These are phyloP conservation scores for Lepidostoma basale DNA, from an alignment of 1,140 invertebrate genomes.

Conservation along the genomic window DNA sequence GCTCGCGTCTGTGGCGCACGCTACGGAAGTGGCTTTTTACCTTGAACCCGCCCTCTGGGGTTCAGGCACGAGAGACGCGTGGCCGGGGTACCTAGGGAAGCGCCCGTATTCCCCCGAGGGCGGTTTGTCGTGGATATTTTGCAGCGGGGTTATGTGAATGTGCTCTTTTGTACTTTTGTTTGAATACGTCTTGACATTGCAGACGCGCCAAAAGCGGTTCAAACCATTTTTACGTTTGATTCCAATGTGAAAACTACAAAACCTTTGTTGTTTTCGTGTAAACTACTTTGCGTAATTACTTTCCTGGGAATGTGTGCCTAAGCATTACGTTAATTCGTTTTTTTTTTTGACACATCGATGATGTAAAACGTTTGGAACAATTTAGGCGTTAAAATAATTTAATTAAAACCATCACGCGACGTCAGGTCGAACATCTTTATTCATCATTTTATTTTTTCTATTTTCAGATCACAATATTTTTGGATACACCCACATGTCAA, in stretches of 20 bases:
- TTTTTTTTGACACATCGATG: no score
- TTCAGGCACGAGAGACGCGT: not conserved
- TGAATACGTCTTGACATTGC: not conserved
- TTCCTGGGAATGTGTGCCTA: not conserved
- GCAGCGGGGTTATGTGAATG: not conserved
- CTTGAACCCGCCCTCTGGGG: not conserved
- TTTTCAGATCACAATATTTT: no score
- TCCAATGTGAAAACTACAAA: not conserved
- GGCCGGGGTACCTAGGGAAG: not conserved
- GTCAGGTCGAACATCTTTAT: no score
- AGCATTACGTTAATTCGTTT: not conserved
- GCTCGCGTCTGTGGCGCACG: not conserved
- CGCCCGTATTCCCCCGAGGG: not conserved
- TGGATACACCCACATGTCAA: no score
- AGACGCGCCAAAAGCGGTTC: not conserved
- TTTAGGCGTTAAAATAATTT: no score
- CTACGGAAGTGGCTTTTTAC: not conserved
- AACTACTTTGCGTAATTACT: not conserved
- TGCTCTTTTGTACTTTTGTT: not conserved
- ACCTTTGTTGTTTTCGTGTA: not conserved
- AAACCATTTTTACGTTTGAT: not conserved
- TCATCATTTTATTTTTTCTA: no score
- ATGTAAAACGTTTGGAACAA: no score
- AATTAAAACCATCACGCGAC: no score
- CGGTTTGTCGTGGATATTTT: not conserved